A percentile compares a stretch with the other conserved stretches of the same genome.
phyloP scores from a whole-genome alignment of 2,888 invertebrate genomes.

The Portevinia maculata region DNA sequence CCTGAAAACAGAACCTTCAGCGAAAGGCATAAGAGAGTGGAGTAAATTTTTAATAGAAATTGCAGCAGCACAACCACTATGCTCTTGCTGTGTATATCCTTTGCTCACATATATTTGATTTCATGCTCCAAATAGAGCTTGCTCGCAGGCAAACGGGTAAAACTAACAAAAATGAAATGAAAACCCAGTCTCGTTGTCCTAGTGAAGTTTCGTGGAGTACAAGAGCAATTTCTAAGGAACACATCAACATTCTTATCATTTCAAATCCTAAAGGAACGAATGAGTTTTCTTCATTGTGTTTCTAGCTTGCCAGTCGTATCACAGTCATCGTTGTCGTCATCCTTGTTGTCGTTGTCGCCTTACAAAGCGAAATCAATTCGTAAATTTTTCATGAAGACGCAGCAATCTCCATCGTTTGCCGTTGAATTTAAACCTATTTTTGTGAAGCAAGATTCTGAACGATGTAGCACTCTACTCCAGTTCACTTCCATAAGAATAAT shows the following conservation, averaged over 20 bases:
- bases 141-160: slow-evolving; percentile 19
- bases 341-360: slow-evolving; percentile 25
- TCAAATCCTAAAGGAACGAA: slow-evolving; percentile 56
- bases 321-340: not conserved
- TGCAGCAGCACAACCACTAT: slow-evolving; percentile 40
- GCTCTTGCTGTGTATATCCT: slow-evolving; percentile 5
- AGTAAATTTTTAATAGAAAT: slow-evolving; percentile 73
- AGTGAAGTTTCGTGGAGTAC: slow-evolving; percentile 9
- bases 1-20: slow-evolving; percentile 6
- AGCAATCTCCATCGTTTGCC: slow-evolving; percentile 63
- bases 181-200: slow-evolving; percentile 23
- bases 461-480: not conserved
- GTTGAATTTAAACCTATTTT: slow-evolving; percentile 64
- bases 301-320: slow-evolving; percentile 16
- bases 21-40: slow-evolving; percentile 25
- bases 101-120: slow-evolving; percentile 57
- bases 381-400: slow-evolving; percentile 69
- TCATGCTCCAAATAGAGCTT: slow-evolving; percentile 66
- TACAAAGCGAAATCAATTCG: slow-evolving; percentile 68
- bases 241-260: slow-evolving; percentile 69
- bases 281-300: slow-evolving; percentile 39
- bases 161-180: slow-evolving; percentile 10
- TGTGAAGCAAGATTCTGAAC: slow-evolving; percentile 11
- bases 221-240: slow-evolving; percentile 52
- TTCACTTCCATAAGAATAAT: slow-evolving; percentile 31